These are phyloP conservation scores for Icerya purchasi DNA, from an alignment of 2,888 invertebrate species.

Conservation along the genomic window DNA sequence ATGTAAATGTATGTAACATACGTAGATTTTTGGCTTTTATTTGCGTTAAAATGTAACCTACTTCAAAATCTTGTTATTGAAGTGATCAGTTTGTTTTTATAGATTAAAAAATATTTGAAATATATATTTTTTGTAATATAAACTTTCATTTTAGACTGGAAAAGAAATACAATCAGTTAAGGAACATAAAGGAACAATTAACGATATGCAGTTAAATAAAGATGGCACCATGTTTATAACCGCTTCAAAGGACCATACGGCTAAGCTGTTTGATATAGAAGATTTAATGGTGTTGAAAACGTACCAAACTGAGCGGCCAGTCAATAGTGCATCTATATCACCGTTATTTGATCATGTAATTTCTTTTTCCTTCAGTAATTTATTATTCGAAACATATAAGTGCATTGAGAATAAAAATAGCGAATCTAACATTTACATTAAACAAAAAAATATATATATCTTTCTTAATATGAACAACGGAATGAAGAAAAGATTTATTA, in stretches of 20 bases:
- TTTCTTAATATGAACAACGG: background rate
- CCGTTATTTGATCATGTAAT: slow-evolving; percentile 80
- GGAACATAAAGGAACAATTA: slow-evolving; percentile 70
- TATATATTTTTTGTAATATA: background rate
- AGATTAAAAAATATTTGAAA: background rate
- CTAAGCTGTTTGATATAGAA: slow-evolving; percentile 80
- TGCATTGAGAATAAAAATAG: no score
- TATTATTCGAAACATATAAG: no score
- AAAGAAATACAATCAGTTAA: slow-evolving; percentile 54
- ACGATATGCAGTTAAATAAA: slow-evolving; percentile 86
- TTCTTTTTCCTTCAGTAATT: no score
- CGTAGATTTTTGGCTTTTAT: background rate
- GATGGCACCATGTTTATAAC: slow-evolving; percentile 92
- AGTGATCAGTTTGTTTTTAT: background rate
- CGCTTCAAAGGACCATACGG: slow-evolving; percentile 87
- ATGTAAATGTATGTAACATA: slow-evolving; percentile 43
- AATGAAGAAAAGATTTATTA: background rate
- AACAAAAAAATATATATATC: no score
- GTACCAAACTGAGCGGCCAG: slow-evolving; percentile 92
- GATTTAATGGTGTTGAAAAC: slow-evolving; percentile 72
- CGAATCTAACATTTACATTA: no score
- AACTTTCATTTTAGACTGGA: slow-evolving; percentile 50
- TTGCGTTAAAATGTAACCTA: no score
- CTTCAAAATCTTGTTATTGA: background rate
- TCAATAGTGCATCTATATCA: slow-evolving; percentile 93